Evolutionary conservation across 2,888 invertebrate species (phyloP).

Genomic region (Leptinotarsa peninsularis): DNA sequence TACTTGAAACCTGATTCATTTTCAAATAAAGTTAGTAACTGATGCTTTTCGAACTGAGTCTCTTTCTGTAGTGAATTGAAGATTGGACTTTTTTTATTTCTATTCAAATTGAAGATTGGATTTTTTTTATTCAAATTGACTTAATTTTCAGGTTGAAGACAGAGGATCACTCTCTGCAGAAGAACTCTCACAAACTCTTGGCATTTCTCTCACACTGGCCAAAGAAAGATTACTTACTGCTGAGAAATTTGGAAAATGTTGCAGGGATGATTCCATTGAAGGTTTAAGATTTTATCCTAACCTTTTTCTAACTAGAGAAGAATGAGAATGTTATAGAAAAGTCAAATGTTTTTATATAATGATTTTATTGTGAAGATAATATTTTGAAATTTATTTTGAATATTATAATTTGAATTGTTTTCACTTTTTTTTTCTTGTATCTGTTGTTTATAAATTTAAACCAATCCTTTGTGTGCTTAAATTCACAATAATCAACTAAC

Average conservation of each 20-base stretch:
- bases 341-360: background rate
- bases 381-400: background rate
- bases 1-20: too few species aligned
- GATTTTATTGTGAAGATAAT: constrained; percentile 1
- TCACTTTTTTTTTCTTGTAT: too few species aligned
- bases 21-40: too few species aligned
- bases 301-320: constrained; percentile 74
- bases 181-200: constrained; percentile 85
- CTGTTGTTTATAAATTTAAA: too few species aligned
- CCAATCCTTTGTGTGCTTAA: too few species aligned
- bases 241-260: constrained; percentile 87
- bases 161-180: constrained; percentile 84
- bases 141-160: constrained; percentile 70
- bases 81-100: too few species aligned
- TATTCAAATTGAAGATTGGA: too few species aligned
- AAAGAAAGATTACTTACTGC: constrained; percentile 89
- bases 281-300: constrained; percentile 96
- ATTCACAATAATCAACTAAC: too few species aligned
- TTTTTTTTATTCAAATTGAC: too few species aligned
- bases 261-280: constrained; percentile 95
- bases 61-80: too few species aligned
- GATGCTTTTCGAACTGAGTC: too few species aligned
- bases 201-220: constrained; percentile 89
- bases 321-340: constrained; percentile 42
- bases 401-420: background rate